phyloP scores from a whole-genome alignment of 2,113 vertebrate species.

The Phocoena phocoena region DNA sequence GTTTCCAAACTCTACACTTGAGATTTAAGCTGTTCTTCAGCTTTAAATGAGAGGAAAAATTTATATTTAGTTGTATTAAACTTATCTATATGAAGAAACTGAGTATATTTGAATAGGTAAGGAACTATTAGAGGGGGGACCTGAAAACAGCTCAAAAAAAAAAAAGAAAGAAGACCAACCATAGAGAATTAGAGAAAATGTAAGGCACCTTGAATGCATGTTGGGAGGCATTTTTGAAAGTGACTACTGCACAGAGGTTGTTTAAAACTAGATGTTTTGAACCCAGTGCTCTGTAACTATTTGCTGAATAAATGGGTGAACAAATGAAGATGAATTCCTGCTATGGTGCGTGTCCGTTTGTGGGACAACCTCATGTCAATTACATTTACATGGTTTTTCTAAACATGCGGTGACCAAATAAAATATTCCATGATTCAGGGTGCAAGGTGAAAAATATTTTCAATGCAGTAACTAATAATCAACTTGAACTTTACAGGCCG shows the following conservation, averaged over 20 bases:
- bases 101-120: background rate
- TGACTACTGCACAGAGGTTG: background rate
- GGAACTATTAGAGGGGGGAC: background rate
- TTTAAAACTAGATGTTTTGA: background rate
- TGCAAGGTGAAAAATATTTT: constrained; percentile 3
- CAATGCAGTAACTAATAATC: background rate
- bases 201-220: background rate
- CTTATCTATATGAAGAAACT: background rate
- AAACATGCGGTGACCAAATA: background rate
- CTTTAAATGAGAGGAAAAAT: background rate
- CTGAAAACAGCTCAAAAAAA: background rate
- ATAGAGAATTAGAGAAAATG: background rate
- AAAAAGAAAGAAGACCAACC: background rate
- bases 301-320: background rate
- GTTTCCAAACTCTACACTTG: background rate
- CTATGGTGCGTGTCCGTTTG: background rate
- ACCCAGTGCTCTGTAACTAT: background rate
- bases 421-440: background rate
- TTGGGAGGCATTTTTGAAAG: background rate
- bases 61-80: background rate
- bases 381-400: background rate
- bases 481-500: background rate
- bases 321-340: background rate
- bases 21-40: background rate
- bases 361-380: background rate